Evolutionary conservation across 1,140 invertebrate genomes (phyloP).

Genomic region (Brachionus angularis): DNA sequence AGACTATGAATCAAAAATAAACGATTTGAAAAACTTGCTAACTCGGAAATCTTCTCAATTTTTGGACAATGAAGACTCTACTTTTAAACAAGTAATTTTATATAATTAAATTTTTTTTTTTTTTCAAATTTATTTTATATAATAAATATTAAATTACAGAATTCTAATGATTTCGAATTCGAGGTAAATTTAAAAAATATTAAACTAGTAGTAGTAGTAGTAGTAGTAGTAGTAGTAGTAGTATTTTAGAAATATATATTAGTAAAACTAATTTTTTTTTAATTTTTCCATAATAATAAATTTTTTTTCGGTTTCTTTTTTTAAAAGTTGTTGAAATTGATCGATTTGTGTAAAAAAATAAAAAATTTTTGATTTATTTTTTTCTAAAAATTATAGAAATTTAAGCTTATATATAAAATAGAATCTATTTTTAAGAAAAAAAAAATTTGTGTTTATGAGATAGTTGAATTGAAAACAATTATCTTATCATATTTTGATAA

Average conservation of each 20-base stretch:
- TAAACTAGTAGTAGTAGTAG: background rate
- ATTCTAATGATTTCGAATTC: background rate
- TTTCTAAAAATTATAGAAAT: too few species aligned
- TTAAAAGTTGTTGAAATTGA: too few species aligned
- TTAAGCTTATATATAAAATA: too few species aligned
- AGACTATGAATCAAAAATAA: slow-evolving; percentile 38
- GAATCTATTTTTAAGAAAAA: too few species aligned
- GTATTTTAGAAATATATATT: background rate
- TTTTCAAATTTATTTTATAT: background rate
- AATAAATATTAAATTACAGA: slow-evolving; percentile 1
- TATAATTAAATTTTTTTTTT: background rate
- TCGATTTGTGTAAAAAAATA: too few species aligned
- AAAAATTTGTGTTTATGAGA: too few species aligned
- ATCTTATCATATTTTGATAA: too few species aligned
- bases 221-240: background rate
- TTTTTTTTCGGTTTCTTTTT: too few species aligned
- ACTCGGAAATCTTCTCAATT: slow-evolving; percentile 1
- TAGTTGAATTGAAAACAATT: too few species aligned
- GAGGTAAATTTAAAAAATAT: slow-evolving; percentile 31
- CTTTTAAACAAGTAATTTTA: slow-evolving; percentile 13
- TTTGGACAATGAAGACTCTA: background rate
- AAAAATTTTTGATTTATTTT: too few species aligned
- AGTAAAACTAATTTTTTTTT: too few species aligned
- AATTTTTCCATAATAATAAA: too few species aligned
- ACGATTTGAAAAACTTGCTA: background rate